Evolutionary conservation across 53 echinoderm and acorn worm species (phyloP), one percentile per base, ranked within the genome.

Genomic region (Pentamera pediparva): DNA sequence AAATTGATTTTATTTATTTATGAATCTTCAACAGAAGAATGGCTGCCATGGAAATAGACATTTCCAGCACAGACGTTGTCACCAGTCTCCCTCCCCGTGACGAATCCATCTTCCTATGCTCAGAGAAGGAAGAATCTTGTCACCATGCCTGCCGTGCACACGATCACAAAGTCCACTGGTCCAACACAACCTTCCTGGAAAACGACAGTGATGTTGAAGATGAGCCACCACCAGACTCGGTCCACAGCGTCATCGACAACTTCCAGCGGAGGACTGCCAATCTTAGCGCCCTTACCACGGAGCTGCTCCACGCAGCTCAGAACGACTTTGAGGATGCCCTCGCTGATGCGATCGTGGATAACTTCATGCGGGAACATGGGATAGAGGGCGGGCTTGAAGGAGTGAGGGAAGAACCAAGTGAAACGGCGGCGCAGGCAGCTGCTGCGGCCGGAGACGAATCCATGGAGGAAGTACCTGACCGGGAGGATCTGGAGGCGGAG

Each of bases 201-300:
- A 67, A 67, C 29, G 67, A 67, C 47, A 67, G 67, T 10, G 67
- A 67, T 37, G 67, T 67, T 26, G 67, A 67, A 43, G 67, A 67
- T 4, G 67, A 67, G 10, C 30, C 67, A 19, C 37, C 13, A 30
- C 39, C 39, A 17, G 45, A 67, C 41, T 26, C 67, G 25, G 31
- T 67, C 17, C 12, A 41, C 10, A 45, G 45, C 45, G 45, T 67
- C 41, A 41, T 67, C 30, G 67, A 67, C 15, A 67, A 41, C 25
- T 67, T 67, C 45, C 39, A 40, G 67, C 40, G 67, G 30, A 67
- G 67, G 30, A 67, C 67, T 7, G 30, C 39, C 8, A 67, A 67
- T 32, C 39, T 67, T 7, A 45, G 67, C 1, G 31, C 37, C 24
- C 48, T 67, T 20, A 67, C 67, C 0, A 37, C 67, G 15, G 67